Percentiles rank a stretch among this genome's conserved stretches.
phyloP scores from a whole-genome alignment of 1,140 invertebrate genomes.

The Leptinotarsa undecemlineata region DNA sequence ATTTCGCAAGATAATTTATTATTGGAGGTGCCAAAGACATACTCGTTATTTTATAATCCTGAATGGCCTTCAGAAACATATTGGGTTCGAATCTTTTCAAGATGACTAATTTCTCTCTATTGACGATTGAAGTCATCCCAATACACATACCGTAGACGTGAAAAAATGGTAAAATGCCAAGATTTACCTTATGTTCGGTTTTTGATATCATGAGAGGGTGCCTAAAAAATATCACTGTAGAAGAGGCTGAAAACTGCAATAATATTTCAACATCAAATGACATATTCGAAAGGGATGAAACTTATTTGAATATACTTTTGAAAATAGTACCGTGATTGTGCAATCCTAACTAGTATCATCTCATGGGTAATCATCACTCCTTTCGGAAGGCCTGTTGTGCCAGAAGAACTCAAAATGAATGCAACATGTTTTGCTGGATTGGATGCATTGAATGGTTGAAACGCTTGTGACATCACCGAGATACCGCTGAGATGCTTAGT shows the following conservation, averaged over 20 bases:
- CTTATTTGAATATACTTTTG: too few relatives aligned
- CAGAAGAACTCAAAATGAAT: slow-evolving; percentile 61
- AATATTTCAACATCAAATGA: too few relatives aligned
- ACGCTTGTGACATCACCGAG: neutral
- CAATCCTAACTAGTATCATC: slow-evolving; percentile 46
- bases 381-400: slow-evolving; percentile 76
- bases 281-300: too few relatives aligned
- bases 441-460: slow-evolving; percentile 1
- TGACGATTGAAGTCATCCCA: slow-evolving; percentile 30
- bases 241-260: too few relatives aligned
- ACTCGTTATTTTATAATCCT: slow-evolving; percentile 61
- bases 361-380: slow-evolving; percentile 72
- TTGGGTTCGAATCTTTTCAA: slow-evolving; percentile 63
- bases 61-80: slow-evolving; percentile 60
- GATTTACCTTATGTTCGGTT: neutral
- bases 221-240: neutral
- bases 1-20: slow-evolving; percentile 62
- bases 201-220: neutral
- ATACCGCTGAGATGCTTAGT: neutral
- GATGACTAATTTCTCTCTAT: slow-evolving; percentile 42
- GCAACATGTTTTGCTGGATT: slow-evolving; percentile 30
- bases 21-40: slow-evolving; percentile 62
- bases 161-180: slow-evolving; percentile 45
- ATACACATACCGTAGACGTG: slow-evolving; percentile 41
- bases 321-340: slow-evolving; percentile 14